Evolutionary conservation across 2,113 vertebrate species (phyloP).

Genomic region (Nannobrachium achirus): DNA sequence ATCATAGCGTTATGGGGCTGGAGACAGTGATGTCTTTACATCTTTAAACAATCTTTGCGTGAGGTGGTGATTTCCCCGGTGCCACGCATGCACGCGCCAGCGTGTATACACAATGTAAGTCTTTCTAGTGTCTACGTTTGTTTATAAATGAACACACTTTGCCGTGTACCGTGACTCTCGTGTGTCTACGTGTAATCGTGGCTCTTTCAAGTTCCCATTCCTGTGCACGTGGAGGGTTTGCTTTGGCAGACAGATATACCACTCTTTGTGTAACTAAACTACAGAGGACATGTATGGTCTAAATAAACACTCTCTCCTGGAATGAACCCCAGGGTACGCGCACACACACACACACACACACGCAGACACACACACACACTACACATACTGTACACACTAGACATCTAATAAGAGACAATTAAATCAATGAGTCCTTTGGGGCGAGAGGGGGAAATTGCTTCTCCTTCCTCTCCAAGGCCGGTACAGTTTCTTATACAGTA

Average conservation of each 20-base stretch:
- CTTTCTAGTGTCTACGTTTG: no score
- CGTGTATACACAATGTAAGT: no score
- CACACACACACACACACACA: neutral
- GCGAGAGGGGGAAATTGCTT: slow-evolving; percentile 24
- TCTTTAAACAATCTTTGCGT: no score
- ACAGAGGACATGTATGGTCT: neutral
- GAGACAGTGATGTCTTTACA: no score
- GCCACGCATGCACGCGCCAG: no score
- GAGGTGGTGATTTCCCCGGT: no score
- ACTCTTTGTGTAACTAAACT: slow-evolving; percentile 12
- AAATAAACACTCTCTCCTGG: neutral
- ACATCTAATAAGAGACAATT: slow-evolving; percentile 32
- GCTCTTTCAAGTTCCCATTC: no score
- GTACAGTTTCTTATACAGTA: no score
- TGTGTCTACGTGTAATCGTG: no score
- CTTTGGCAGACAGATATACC: slow-evolving; percentile 23
- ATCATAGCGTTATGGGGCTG: no score
- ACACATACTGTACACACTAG: neutral
- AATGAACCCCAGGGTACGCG: neutral
- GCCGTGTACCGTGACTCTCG: no score
- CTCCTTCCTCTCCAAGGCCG: neutral
- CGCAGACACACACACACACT: neutral
- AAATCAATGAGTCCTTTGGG: slow-evolving; percentile 21
- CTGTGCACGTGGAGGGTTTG: neutral
- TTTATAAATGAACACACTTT: no score